phyloP scores from a whole-genome alignment of 2,888 invertebrate genomes.

The Synergus japonicus region DNA sequence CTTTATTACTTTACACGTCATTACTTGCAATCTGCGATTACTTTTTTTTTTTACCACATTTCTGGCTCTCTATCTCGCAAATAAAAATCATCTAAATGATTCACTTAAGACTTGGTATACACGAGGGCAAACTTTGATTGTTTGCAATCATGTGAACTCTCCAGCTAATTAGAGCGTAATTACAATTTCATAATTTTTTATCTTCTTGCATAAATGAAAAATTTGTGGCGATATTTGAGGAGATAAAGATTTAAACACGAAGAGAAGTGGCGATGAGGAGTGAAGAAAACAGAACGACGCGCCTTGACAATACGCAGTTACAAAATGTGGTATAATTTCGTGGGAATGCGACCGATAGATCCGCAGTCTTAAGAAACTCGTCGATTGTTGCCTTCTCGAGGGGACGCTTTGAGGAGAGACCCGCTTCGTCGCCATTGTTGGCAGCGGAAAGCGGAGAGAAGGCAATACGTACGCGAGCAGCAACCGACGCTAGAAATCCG shows the following conservation, averaged over 20 bases:
- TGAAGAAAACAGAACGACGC: constrained; percentile 23
- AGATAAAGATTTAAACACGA: background rate
- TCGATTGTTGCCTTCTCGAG: constrained; percentile 59
- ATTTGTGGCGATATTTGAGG: constrained; percentile 9
- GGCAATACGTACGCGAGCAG: constrained; percentile 28
- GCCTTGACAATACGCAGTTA: constrained; percentile 61
- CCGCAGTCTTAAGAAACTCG: constrained; percentile 61
- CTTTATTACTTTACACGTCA: background rate
- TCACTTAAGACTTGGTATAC: background rate
- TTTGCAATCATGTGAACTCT: background rate
- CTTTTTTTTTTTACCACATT: background rate
- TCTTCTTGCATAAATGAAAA: constrained; percentile 17
- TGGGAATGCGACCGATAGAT: constrained; percentile 63
- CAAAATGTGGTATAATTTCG: constrained; percentile 69
- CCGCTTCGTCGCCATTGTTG: constrained; percentile 56
- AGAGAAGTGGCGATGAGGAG: constrained; percentile 23
- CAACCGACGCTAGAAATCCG: constrained; percentile 60
- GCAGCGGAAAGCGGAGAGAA: constrained; percentile 40
- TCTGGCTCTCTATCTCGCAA: background rate
- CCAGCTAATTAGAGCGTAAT: background rate
- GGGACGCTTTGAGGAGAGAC: constrained; percentile 39
- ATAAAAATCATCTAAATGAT: background rate
- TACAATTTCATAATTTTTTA: constrained; percentile 33
- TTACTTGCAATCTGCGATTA: background rate
- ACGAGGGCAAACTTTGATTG: background rate